These are phyloP conservation scores for Mionectes macconnelli DNA, from an alignment of 2,113 vertebrate species.

Conservation along the genomic window DNA sequence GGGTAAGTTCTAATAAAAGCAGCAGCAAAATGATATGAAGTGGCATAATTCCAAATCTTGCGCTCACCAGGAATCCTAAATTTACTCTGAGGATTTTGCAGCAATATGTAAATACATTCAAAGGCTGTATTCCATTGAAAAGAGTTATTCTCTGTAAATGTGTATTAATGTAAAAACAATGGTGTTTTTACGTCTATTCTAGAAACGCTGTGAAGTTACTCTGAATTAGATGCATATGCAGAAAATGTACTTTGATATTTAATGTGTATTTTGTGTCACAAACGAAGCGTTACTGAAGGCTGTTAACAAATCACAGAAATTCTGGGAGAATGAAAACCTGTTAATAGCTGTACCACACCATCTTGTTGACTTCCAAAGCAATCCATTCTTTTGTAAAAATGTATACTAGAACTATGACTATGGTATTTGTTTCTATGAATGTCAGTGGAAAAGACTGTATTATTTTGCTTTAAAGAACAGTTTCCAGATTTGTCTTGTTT, in stretches of 20 bases:
- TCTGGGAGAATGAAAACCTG: slow-evolving; percentile 4
- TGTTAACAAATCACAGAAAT: slow-evolving; percentile 5
- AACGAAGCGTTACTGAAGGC: slow-evolving; percentile 36
- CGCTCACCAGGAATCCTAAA: slow-evolving; percentile 22
- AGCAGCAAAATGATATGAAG: background rate
- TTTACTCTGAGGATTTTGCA: slow-evolving; percentile 40
- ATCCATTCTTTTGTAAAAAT: slow-evolving; percentile 43
- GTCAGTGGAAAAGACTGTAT: slow-evolving; percentile 49
- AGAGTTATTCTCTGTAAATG: slow-evolving; percentile 23
- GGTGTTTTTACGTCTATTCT: slow-evolving; percentile 3
- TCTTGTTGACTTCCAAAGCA: slow-evolving; percentile 32
- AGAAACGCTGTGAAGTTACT: slow-evolving; percentile 4
- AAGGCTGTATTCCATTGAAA: slow-evolving; percentile 45
- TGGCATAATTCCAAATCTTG: slow-evolving; percentile 31
- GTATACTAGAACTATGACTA: background rate
- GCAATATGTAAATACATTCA: slow-evolving; percentile 40
- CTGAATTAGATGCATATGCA: slow-evolving; percentile 14
- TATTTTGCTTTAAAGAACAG: slow-evolving; percentile 47
- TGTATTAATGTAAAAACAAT: slow-evolving; percentile 49
- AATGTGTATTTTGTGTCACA: slow-evolving; percentile 21
- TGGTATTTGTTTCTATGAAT: background rate
- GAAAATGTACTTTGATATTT: slow-evolving; percentile 31
- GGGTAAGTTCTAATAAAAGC: slow-evolving; percentile 69
- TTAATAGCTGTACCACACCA: slow-evolving; percentile 4
- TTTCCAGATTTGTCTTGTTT: slow-evolving; percentile 70